Percentiles rank a stretch among this genome's conserved stretches.
These are phyloP conservation scores for Lepidocyrtoides sp. DNA, from an alignment of 2,888 invertebrate genomes.

Conservation along the genomic window DNA sequence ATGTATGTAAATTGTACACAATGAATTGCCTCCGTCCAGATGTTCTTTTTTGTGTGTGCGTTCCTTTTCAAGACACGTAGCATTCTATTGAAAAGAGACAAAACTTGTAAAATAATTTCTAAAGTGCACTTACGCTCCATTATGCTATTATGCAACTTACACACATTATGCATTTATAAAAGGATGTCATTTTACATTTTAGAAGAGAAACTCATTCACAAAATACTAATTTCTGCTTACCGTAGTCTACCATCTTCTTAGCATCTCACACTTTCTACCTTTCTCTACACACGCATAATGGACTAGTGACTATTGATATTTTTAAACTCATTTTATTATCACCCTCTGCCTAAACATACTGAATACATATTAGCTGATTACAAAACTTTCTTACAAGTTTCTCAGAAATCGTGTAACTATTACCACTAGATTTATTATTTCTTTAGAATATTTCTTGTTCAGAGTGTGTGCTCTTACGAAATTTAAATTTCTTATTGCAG, in stretches of 20 bases:
- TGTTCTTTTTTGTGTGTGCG: conserved; percentile 21
- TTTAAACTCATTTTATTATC: conserved; percentile 20
- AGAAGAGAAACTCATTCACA: not conserved
- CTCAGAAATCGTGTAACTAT: too few species aligned
- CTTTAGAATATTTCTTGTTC: too few species aligned
- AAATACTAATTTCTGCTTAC: too few species aligned
- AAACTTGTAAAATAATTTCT: conserved; percentile 23
- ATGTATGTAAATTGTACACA: conserved; percentile 65
- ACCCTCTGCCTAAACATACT: conserved; percentile 44
- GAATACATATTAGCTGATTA: conserved; percentile 82
- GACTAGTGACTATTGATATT: conserved; percentile 1
- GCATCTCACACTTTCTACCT: too few species aligned
- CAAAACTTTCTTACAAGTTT: conserved; percentile 4
- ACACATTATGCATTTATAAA: not conserved
- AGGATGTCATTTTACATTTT: conserved; percentile 7
- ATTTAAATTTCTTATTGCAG: not conserved
- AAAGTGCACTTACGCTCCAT: not conserved
- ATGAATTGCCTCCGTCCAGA: conserved; percentile 46
- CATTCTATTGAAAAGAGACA: not conserved
- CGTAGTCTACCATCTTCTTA: too few species aligned
- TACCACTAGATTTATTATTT: too few species aligned
- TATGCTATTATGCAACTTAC: conserved; percentile 18
- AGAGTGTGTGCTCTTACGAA: too few species aligned
- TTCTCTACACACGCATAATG: not conserved
- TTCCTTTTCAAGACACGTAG: conserved; percentile 14